phyloP scores from a whole-genome alignment of 2,113 vertebrate genomes.

The Hipposideros armiger region DNA sequence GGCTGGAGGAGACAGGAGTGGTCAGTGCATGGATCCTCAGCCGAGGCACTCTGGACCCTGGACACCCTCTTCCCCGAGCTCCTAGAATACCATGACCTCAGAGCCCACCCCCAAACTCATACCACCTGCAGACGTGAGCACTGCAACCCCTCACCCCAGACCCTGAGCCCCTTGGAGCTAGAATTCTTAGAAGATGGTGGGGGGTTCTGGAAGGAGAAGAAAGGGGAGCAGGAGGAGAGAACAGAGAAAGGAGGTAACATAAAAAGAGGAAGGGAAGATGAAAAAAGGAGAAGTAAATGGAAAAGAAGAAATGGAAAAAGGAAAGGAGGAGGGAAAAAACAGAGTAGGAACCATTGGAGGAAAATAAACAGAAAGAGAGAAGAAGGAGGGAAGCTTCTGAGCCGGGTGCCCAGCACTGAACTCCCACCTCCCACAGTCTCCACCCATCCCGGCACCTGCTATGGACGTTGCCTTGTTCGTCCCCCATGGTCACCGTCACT shows the following conservation, averaged over 20 bases:
- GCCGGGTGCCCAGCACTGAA: not conserved
- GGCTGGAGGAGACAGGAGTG: constrained; percentile 83
- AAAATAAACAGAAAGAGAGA: not conserved
- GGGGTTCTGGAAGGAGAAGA: not conserved
- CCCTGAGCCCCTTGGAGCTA: not conserved
- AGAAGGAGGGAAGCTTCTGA: not conserved
- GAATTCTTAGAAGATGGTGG: not conserved
- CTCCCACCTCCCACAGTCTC: not conserved
- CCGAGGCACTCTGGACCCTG: not conserved
- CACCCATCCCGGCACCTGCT: constrained; percentile 89
- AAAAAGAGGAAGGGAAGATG: not conserved
- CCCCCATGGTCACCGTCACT: constrained; percentile 95
- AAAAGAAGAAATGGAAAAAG: not conserved
- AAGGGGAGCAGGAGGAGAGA: not conserved
- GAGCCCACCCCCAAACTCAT: not conserved
- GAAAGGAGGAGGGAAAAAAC: not conserved
- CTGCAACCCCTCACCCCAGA: not conserved
- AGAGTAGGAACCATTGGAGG: not conserved
- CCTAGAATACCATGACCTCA: not conserved
- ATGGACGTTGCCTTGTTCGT: constrained; percentile 94
- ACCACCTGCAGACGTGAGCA: not conserved
- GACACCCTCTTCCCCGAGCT: not conserved
- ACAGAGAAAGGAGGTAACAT: not conserved
- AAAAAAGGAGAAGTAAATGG: not conserved
- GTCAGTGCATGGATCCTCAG: not conserved